Base-by-base conservation (phyloP, 2,888 invertebrate species). In the Campopleginae sp. region DNA sequence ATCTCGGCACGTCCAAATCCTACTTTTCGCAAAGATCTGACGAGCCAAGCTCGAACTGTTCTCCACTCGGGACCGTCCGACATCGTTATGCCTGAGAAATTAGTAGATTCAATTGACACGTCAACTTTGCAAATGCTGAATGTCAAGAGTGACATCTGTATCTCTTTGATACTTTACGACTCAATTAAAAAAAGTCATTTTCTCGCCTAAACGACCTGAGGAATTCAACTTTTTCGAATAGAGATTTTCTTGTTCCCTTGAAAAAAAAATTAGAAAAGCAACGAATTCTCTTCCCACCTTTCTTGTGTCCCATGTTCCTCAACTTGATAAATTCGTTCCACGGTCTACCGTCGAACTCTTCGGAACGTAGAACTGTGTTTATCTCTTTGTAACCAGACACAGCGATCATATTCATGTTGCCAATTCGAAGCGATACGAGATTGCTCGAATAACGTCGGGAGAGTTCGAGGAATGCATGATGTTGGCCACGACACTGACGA, bases 301-400 rank as follows among this genome's bases (percentile, higher is more conserved):
- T 94, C 86, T 93, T 94, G 0, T 95, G 94, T 33, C 96, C 96
- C 95, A 96, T 95, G 19, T 95, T 95, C 38, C 96, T 94, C 17
- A 96, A 90, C 44, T 95, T 94, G 19, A 95, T 92, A 88, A 96
- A 96, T 89, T 96, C 96, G 84, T 95, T 95, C 90, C 96, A 95
- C 0, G 97, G 97, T 31, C 97, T 93, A 0, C 95, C 96, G 82
- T 95, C 95, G 87, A 95, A 96, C 31, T 95, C 95, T 78, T 96
- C 96, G 17, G 94, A 92, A 0, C 93, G 92, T 68, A 96, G 94
- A 2, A 96, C 94, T 79, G 95, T 94, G 17, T 94, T 94, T 0
- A 96, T 94, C 0, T 94, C 87, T 1, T 94, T 92, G 88, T 94
- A 95, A 0, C 95, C 95, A 33, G 94, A 94, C 1, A 95, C 95